Evolutionary conservation across 2,797 vertebrate species (phyloP), one percentile per base, ranked within the genome.

Genomic region (Onychomys leucogaster): DNA sequence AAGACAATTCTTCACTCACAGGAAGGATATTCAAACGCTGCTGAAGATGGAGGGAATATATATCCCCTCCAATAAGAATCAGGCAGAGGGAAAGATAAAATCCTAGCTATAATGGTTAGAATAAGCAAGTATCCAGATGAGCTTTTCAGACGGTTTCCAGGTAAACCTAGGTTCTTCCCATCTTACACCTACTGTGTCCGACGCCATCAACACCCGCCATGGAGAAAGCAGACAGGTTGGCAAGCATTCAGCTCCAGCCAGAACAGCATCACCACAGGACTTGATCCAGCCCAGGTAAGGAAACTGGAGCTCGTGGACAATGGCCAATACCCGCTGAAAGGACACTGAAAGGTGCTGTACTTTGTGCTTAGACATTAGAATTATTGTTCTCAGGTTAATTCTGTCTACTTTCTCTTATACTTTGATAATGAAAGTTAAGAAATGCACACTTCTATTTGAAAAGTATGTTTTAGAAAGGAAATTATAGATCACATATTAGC

Each of bases 401-500:
- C 41, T 65, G 69, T 88, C 14, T 76, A 67, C 37, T 89, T 91
- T 89, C 86, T 96, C 94, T 82, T 82, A 49, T 10, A 82, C 80
- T 89, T 82, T 84, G 71, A 90, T 78, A 85, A 67, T 71, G 29
- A 76, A 90, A 90, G 41, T 88, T 77, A 85, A 90, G n/a, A 73
- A 88, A 61, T 55, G 8, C 69, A 52, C 32, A 61, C 71, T 92
- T 63, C 78, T 81, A 85, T 92, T 91, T 96, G 57, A 59, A 61
- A 90, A 80, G 46, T 76, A 67, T 69, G 49, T 59, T 52, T 89
- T 75, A 52, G 63, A 78, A 96, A 96, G 93, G 75, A 95, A 93
- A 29, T 59, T 71, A 81, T 52, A 87, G 29, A n/a, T 78, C 23
- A 77, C n/a, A 69, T 69, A 34, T 88, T 85, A 67, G 59, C 29